Base-by-base conservation (phyloP, 2,113 vertebrate genomes). In the Acanthisitta chloris region DNA sequence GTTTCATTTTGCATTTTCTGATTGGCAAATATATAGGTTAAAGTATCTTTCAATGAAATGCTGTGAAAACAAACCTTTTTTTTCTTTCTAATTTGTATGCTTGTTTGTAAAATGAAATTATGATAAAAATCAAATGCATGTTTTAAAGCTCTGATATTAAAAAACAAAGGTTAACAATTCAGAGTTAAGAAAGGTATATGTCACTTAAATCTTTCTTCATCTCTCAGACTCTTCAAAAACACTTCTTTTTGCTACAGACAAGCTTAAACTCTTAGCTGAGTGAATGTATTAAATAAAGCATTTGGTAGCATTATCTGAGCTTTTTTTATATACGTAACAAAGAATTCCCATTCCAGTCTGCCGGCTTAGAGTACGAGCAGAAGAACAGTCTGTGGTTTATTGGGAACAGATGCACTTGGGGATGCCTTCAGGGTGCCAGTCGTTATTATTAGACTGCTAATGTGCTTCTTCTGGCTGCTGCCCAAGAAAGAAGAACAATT, bases 401-500 rank as follows among this genome's bases (percentile, higher is more conserved):
- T 98, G 98, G 98, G 98, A 98, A 98, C 98, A 98, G 98, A 98
- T 98, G 98, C 98, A 98, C 97, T 98, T 97, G 97, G 98, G 98
- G 97, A 98, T 98, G 98, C 98, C 98, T 98, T 98, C 97, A 97
- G 98, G 98, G 98, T 98, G 97, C 97, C 98, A 98, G 98, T 98
- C 98, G 97, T 98, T 98, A 98, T 98, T 98, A 98, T 98, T 98
- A 98, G 98, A 98, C 98, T 98, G 97, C 97, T 98, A 98, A 98
- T 98, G 98, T 97, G 97, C 98, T 97, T 84, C 98, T 98, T 97
- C 98, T 99, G 98, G 98, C 98, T 98, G 98, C 98, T 98, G 97
- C 98, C 98, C 98, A 99, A 98, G 98, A 98, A 98, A 97, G 98
- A 98, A 98, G 98, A 99, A 98, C 98, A 99, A 99, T 99, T 99